phyloP scores from a whole-genome alignment of 1,140 invertebrate species.

The Mamestra configurata region DNA sequence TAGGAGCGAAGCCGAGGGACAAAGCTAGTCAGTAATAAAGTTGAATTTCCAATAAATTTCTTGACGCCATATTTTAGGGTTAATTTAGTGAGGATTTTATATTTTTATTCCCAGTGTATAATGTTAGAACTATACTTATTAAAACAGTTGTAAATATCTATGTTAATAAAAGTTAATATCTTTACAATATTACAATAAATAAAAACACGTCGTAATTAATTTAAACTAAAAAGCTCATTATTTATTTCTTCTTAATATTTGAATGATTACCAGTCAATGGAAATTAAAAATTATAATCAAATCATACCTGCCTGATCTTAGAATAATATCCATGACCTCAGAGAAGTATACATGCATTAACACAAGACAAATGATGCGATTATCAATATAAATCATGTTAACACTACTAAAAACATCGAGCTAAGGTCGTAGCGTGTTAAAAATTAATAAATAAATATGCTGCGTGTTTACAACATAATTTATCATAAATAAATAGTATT shows the following conservation, averaged over 20 bases:
- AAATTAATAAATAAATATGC: slow-evolving; percentile 38
- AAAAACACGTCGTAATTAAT: no score
- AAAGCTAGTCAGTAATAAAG: no score
- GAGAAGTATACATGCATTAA: not conserved
- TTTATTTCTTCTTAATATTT: not conserved
- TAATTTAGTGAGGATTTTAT: no score
- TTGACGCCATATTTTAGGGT: no score
- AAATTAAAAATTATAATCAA: not conserved
- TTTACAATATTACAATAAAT: no score
- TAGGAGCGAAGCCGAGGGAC: no score
- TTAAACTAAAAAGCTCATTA: not conserved
- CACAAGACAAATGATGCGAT: slow-evolving; percentile 25
- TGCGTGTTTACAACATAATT: slow-evolving; percentile 16
- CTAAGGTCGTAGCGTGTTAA: slow-evolving; percentile 2
- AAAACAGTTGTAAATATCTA: no score
- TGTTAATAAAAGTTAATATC: no score
- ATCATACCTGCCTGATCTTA: not conserved
- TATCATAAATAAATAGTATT: slow-evolving; percentile 30
- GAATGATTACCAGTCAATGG: not conserved
- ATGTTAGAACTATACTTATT: no score
- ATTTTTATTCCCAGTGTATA: no score
- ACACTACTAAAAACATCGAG: slow-evolving; percentile 4
- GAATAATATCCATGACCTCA: slow-evolving; percentile 16
- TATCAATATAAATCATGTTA: slow-evolving; percentile 33
- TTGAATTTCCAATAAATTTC: no score